These are phyloP conservation scores for Mesocricetus auratus DNA, from an alignment of 2,113 vertebrate species.

Conservation along the genomic window DNA sequence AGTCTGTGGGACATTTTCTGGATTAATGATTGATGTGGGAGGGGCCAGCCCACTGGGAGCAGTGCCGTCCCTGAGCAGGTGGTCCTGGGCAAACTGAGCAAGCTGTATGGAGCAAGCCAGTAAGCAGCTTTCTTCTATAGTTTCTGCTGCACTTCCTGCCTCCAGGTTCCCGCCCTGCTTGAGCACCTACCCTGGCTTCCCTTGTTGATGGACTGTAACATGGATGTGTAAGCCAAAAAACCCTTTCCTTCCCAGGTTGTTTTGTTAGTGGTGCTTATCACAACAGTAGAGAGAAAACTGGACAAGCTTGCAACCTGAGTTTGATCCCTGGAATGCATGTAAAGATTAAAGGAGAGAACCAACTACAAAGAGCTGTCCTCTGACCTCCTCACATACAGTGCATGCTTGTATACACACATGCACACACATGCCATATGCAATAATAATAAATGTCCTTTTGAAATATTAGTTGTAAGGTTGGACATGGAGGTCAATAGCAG, in stretches of 20 bases:
- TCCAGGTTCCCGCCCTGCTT: background rate
- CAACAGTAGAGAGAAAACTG: background rate
- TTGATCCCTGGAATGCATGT: background rate
- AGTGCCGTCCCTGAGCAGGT: background rate
- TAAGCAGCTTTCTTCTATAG: background rate
- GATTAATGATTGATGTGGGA: background rate
- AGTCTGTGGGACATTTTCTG: background rate
- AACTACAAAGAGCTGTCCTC: background rate
- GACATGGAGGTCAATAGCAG: background rate
- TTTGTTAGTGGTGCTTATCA: background rate
- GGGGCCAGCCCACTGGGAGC: background rate
- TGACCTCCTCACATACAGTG: background rate
- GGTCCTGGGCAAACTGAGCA: background rate
- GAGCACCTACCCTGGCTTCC: background rate
- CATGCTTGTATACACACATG: background rate
- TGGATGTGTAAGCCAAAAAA: background rate
- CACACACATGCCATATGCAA: background rate
- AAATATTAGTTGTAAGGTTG: background rate
- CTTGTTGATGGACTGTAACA: background rate
- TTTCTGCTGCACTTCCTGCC: background rate
- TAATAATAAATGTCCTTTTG: background rate
- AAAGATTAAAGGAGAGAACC: background rate
- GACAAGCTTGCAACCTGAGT: background rate
- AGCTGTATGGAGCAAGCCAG: background rate
- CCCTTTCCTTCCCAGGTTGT: background rate